A percentile compares a stretch with the other conserved stretches of the same genome.
Conservation (phyloP, 2,797 vertebrate genomes). For the Brachymystax lenok region DNA sequence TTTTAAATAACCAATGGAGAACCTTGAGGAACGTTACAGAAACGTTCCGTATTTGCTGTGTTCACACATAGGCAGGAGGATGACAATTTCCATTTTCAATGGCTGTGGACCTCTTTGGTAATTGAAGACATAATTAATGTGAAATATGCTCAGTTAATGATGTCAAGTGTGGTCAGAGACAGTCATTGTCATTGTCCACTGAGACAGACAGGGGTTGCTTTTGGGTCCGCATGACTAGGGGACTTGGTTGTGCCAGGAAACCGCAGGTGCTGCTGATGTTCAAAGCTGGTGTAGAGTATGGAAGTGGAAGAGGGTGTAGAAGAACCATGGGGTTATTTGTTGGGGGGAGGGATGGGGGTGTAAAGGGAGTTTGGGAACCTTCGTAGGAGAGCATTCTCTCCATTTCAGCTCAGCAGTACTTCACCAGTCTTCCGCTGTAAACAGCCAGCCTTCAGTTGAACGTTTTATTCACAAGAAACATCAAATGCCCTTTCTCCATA, state of each 20-base stretch:
- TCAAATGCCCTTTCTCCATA: conserved; percentile 45
- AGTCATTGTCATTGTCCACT: conserved; percentile 41
- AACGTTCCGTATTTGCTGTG: too few species aligned
- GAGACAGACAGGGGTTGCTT: conserved; percentile 57
- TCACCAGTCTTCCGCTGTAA: conserved; percentile 45
- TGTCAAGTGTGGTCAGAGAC: conserved; percentile 47
- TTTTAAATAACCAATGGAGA: neutral
- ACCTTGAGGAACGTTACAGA: neutral
- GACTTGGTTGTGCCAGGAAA: conserved; percentile 29
- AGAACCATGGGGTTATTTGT: conserved; percentile 20
- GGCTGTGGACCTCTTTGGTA: neutral
- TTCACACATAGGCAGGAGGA: neutral
- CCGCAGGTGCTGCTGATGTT: conserved; percentile 37
- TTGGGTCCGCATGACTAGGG: conserved; percentile 54
- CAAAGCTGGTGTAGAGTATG: conserved; percentile 43
- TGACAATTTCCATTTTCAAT: neutral
- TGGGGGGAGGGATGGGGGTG: neutral
- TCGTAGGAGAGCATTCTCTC: conserved; percentile 59
- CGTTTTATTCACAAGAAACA: conserved; percentile 49
- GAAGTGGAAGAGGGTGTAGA: conserved; percentile 23
- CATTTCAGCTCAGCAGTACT: conserved; percentile 55
- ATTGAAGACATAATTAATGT: neutral
- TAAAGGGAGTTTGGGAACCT: conserved; percentile 47
- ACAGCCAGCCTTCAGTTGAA: conserved; percentile 51
- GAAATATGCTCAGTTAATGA: conserved; percentile 49